These are phyloP conservation scores for Nicator chloris DNA, from an alignment of 2,113 vertebrate species.

Conservation along the genomic window DNA sequence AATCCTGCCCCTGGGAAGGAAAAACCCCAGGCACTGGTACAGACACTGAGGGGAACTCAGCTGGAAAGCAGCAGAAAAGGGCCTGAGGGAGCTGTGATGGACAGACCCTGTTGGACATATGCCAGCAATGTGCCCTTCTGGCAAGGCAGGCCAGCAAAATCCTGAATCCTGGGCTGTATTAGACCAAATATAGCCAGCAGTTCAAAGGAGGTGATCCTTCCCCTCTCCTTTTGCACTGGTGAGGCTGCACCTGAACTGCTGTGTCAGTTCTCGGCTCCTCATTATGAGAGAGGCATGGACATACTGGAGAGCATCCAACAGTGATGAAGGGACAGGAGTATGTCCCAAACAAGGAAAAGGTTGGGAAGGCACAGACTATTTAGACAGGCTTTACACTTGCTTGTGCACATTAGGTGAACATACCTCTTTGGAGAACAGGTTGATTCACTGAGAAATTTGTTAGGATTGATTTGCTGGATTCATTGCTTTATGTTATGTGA, in stretches of 20 bases:
- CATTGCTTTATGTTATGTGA: background rate
- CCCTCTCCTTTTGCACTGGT: background rate
- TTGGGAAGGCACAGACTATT: background rate
- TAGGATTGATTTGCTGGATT: background rate
- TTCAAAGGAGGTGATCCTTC: background rate
- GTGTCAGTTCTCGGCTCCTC: background rate
- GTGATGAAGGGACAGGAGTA: background rate
- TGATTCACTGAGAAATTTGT: background rate
- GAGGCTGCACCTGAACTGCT: background rate
- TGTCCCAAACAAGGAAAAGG: background rate
- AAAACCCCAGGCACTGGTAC: background rate
- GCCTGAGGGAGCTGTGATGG: rapidly evolving
- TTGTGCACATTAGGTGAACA: background rate
- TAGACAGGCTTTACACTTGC: background rate
- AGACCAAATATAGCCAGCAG: background rate
- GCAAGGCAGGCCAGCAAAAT: background rate
- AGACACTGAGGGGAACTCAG: no score
- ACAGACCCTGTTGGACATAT: background rate
- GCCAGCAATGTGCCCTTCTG: background rate
- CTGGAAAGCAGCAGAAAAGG: background rate
- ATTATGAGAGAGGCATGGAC: background rate
- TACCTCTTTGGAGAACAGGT: background rate
- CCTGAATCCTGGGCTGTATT: background rate
- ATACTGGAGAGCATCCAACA: background rate
- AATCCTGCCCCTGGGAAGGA: background rate